Percentiles rank a stretch among this genome's conserved stretches.
These are phyloP conservation scores for Carollia perspicillata DNA, from an alignment of 2,113 vertebrate species.

Conservation along the genomic window DNA sequence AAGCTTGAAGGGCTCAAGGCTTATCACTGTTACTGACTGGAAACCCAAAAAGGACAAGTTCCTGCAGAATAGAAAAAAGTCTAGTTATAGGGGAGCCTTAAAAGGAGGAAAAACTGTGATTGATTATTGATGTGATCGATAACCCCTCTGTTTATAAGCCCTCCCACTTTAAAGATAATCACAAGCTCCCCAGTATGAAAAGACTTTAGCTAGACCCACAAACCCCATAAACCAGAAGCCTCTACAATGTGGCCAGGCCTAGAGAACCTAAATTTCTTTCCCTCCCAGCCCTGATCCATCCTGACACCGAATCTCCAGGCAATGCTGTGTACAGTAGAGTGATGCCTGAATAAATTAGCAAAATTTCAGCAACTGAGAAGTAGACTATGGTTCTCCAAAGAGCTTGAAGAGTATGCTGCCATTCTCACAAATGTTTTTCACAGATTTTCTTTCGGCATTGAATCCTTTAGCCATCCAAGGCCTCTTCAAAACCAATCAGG, in stretches of 20 bases:
- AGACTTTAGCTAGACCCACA: not conserved
- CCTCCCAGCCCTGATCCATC: not conserved
- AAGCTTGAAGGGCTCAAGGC: not conserved
- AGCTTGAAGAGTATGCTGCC: not conserved
- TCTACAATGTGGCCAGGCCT: not conserved
- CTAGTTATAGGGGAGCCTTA: not conserved
- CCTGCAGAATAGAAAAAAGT: not conserved
- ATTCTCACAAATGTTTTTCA: not conserved
- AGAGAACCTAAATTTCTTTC: not conserved
- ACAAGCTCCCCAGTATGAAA: not conserved
- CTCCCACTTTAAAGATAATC: not conserved
- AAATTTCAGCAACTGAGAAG: not conserved
- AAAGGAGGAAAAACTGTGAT: not conserved
- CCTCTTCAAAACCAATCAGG: not conserved
- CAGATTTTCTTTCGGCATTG: not conserved
- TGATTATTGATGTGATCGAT: not conserved
- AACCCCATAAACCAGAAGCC: not conserved
- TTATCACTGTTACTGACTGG: not conserved
- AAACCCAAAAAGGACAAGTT: not conserved
- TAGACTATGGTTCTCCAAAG: not conserved
- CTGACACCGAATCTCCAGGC: not conserved
- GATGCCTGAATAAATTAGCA: not conserved
- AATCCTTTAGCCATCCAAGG: not conserved
- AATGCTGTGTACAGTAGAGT: not conserved
- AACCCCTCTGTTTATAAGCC: not conserved